Base-by-base conservation (phyloP, 1,140 invertebrate genomes). In the Solen grandis region DNA sequence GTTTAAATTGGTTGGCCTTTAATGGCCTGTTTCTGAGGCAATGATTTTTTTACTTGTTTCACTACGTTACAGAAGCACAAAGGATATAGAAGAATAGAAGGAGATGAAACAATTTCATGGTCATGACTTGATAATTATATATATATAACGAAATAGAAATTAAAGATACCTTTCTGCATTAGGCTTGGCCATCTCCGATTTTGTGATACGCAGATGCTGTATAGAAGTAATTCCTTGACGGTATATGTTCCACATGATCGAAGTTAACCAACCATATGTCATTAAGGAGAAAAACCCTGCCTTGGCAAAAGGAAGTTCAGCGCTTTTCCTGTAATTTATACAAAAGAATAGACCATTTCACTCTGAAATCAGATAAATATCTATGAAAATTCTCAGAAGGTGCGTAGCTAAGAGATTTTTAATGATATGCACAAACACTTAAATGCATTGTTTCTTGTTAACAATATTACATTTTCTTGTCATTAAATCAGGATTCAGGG, bases 201-300 rank as follows among this genome's bases (percentile, higher is more conserved):
- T 90, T 19, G 94, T 93, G 84, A 93, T 92, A 14, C 85, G 69
- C 29, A 94, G 93, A 46, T 94, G 87, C 81, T 94, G 92, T 3
- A 92, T 86, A 22, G 91, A 79, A 0, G 81, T 85, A 8, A 94
- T 75, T n/a, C 74, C 94, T 91, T 85, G 92, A 89, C 77, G 91
- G 91, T 94, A 94, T 1, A 94, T 93, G 52, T 92, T 92, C 90
- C 92, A 93, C 90, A 95, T 93, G 38, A 94, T 93, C 8, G 88
- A 89, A 1, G 93, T 93, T 82, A 95, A 88, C 95, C 95, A 95
- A 16, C 93, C 93, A 79, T 93, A 94, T 22, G 93, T 93, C 8
- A 94, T 89, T 63, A 94, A 93, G 3, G 93, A 94, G 80, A 94
- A 92, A 60, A 94, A 91, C 10, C 93, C 93, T n/a, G 93, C 92